Evolutionary conservation across 2,113 vertebrate species (phyloP).

Genomic region (Saccopteryx bilineata): DNA sequence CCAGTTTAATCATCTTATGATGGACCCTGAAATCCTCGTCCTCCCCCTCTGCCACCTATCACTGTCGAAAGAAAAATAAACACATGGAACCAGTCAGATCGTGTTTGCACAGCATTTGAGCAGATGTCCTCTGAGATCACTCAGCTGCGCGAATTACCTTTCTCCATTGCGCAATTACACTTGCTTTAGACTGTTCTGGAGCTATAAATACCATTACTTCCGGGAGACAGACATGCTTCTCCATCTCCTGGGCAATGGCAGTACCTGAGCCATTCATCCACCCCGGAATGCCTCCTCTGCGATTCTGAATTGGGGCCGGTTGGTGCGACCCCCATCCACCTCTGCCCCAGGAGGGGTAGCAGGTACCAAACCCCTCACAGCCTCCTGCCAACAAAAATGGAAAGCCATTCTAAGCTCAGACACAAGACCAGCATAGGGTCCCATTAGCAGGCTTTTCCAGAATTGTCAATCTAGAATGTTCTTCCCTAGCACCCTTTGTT

Average conservation of each 20-base stretch:
- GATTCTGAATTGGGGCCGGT: rapidly evolving
- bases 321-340: background rate
- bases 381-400: background rate
- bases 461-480: background rate
- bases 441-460: background rate
- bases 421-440: background rate
- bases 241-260: slow-evolving; percentile 10
- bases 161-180: slow-evolving; percentile 72
- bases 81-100: background rate
- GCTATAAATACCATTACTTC: slow-evolving; percentile 70
- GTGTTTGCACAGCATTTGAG: slow-evolving; percentile 56
- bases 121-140: slow-evolving; percentile 70
- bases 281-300: background rate
- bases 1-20: background rate
- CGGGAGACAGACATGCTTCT: slow-evolving; percentile 61
- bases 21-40: background rate
- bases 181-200: slow-evolving; percentile 63
- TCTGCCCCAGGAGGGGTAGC: background rate
- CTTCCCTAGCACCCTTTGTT: background rate
- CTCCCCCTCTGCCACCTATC: background rate
- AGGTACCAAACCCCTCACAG: background rate
- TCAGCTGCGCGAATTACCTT: slow-evolving; percentile 80
- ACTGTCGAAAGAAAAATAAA: slow-evolving; percentile 64
- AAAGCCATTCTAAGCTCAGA: background rate
- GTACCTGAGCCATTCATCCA: background rate